Percentiles rank a stretch among this genome's conserved stretches.
phyloP scores from a whole-genome alignment of 2,888 invertebrate genomes.

The Anoplius nigerrimus region DNA sequence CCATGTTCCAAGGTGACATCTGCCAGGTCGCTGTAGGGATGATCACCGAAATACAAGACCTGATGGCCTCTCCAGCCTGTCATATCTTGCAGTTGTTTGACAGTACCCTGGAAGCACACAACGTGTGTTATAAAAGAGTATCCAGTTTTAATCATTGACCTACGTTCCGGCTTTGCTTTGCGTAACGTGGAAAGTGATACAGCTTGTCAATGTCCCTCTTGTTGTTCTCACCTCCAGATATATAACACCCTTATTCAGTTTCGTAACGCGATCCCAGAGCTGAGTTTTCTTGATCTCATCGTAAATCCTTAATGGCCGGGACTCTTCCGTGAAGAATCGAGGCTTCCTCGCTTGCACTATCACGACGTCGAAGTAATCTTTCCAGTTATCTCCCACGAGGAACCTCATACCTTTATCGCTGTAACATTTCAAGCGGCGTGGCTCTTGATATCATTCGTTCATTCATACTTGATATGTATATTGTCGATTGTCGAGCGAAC shows the following conservation, averaged over 20 bases:
- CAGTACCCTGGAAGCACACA: slow-evolving; percentile 85
- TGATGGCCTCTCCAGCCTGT: slow-evolving; percentile 95
- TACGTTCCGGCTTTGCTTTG: too few species aligned
- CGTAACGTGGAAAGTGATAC: too few species aligned
- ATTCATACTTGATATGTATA: neutral
- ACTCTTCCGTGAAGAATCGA: slow-evolving; percentile 94
- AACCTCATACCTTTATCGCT: slow-evolving; percentile 95
- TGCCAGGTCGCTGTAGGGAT: slow-evolving; percentile 97
- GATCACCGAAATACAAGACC: slow-evolving; percentile 98
- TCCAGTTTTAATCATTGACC: neutral
- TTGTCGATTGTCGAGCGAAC: neutral
- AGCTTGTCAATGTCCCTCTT: too few species aligned
- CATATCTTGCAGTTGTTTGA: slow-evolving; percentile 91
- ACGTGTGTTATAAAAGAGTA: neutral
- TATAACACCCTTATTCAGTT: slow-evolving; percentile 90
- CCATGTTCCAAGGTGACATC: slow-evolving; percentile 97
- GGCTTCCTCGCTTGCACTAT: slow-evolving; percentile 97
- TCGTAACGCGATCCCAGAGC: slow-evolving; percentile 93
- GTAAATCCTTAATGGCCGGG: slow-evolving; percentile 92
- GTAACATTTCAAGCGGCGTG: slow-evolving; percentile 47
- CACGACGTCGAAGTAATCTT: slow-evolving; percentile 93
- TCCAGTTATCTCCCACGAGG: slow-evolving; percentile 92
- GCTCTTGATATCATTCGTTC: neutral
- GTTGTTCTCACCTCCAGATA: slow-evolving; percentile 87
- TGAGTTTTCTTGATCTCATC: slow-evolving; percentile 88